These are phyloP conservation scores for Nasua narica DNA, from an alignment of 2,797 vertebrate species.

Conservation along the genomic window DNA sequence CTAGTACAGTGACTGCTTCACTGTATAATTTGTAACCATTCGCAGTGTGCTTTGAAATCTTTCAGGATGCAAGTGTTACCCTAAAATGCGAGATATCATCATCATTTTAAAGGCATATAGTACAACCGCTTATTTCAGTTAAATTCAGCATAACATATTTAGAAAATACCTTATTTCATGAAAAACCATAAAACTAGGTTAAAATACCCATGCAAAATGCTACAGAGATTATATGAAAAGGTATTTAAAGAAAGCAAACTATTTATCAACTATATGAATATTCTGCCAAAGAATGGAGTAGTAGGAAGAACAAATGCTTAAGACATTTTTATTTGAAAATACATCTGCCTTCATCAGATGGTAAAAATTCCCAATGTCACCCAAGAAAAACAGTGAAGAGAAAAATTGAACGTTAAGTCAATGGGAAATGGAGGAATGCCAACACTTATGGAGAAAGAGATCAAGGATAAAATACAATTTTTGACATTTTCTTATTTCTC, in stretches of 20 bases:
- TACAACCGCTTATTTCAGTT: slow-evolving; percentile 74
- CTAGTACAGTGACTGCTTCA: slow-evolving; percentile 70
- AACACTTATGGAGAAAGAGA: slow-evolving; percentile 64
- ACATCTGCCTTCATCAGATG: slow-evolving; percentile 80
- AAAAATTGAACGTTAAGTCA: slow-evolving; percentile 71
- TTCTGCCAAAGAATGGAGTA: slow-evolving; percentile 77
- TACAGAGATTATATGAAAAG: slow-evolving; percentile 73
- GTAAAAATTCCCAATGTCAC: slow-evolving; percentile 77
- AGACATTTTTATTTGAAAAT: slow-evolving; percentile 80
- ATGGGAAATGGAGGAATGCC: slow-evolving; percentile 72
- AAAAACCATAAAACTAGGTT: slow-evolving; percentile 75
- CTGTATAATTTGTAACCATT: slow-evolving; percentile 71
- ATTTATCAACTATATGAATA: slow-evolving; percentile 79
- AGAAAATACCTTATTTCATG: slow-evolving; percentile 76
- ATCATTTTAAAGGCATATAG: slow-evolving; percentile 72
- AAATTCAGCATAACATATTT: slow-evolving; percentile 76
- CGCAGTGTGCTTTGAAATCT: slow-evolving; percentile 66
- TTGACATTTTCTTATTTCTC: slow-evolving; percentile 66
- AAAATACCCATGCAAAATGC: slow-evolving; percentile 73
- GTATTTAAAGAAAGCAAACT: slow-evolving; percentile 79
- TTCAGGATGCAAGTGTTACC: slow-evolving; percentile 64
- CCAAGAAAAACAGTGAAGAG: slow-evolving; percentile 75
- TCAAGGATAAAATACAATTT: slow-evolving; percentile 65
- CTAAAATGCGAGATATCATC: slow-evolving; percentile 72
- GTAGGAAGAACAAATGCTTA: slow-evolving; percentile 77